Base-by-base conservation (phyloP, 2,113 vertebrate species). In the Scartelaos histophorus region DNA sequence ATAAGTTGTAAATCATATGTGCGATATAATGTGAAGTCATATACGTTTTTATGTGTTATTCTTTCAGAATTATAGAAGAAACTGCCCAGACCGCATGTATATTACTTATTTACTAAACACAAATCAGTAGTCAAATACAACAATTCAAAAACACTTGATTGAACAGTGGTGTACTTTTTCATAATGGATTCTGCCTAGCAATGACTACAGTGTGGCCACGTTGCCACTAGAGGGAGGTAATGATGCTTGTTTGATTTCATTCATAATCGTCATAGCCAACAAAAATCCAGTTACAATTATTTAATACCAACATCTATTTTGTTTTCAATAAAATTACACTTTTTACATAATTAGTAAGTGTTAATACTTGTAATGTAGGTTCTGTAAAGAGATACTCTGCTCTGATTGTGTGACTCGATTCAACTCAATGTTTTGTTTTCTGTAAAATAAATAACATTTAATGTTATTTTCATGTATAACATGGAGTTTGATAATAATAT, bases 211-310 rank as follows among this genome's bases (percentile, higher is more conserved):
- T 60, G 57, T 13, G 13, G 12, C 15, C 34, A 19, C 17, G 43
- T 64, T 19, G 29, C 61, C 61, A 38, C 34, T 64, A 64, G 61
- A 64, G 34, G 61, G 61, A 43, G 61, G 17, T 13, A 35, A 38
- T 43, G 34, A 2, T 19, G 34, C 61, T 38, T 61, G 25, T 2
- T 64, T 64, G 16, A 10, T 38, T 64, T 43, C 16, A 64, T 64
- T 64, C 34, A 64, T 21, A 19, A 43, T n/a, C 34, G 29, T 29
- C 29, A 29, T 4, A 29, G 29, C 29, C 29, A 2, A 29, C 29
- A 29, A 29, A 29, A 29, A 29, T 29, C 2, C 29, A 29, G 29
- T 29, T 29, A 29, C 29, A 29, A 9, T 53, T 7, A n/a, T n/a
- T 2, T 54, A 19, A 21, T 54, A 7, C 6, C 10, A 57, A 24